phyloP scores from a whole-genome alignment of 2,888 invertebrate genomes.

The Xestia sexstrigata region DNA sequence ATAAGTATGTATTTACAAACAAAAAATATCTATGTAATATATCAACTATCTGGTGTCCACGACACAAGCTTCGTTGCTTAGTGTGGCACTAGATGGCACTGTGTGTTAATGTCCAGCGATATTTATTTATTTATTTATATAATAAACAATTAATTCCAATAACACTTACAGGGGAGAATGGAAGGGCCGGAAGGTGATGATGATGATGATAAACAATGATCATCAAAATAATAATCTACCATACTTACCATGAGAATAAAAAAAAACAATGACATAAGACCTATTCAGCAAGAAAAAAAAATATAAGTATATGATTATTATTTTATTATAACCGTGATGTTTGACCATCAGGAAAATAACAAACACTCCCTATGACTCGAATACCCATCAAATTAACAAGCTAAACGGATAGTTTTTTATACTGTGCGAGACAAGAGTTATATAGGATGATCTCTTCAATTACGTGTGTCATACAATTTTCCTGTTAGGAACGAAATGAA shows the following conservation, averaged over 20 bases:
- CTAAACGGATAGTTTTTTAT: conserved; percentile 34
- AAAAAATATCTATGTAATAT: no score
- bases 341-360: conserved; percentile 6
- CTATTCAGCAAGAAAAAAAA: not conserved
- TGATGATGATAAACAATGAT: no score
- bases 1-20: no score
- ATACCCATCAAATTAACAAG: conserved; percentile 41
- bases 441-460: conserved; percentile 38
- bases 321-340: conserved; percentile 15
- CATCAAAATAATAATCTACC: no score
- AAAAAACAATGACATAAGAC: not conserved
- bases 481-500: conserved; percentile 45
- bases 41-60: no score
- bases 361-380: not conserved
- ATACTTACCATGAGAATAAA: not conserved
- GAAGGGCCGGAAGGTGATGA: no score
- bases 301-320: not conserved
- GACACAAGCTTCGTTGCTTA: no score
- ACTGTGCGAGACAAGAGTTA: no score
- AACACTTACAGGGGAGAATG: no score
- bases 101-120: no score
- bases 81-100: no score
- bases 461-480: conserved; percentile 46
- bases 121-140: no score
- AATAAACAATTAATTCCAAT: not conserved